A percentile compares a stretch with the other conserved stretches of the same genome.
Conservation (phyloP, 2,113 vertebrate species). For the Leucosticte australis region DNA sequence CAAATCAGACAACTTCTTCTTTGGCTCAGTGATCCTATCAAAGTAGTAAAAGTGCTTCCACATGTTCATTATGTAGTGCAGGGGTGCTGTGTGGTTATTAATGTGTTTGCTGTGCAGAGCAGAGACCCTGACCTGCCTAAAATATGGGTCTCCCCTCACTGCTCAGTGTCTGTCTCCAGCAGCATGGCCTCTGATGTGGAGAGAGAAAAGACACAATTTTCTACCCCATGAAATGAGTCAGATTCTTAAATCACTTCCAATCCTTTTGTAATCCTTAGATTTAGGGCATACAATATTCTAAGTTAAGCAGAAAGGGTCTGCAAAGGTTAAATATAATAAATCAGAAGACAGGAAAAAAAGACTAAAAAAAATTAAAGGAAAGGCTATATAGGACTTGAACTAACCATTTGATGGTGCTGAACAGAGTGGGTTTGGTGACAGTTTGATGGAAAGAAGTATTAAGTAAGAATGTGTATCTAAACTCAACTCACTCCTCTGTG, state of each 20-base stretch:
- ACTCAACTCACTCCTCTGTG: background rate
- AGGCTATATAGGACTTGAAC: background rate
- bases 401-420: background rate
- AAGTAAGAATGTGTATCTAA: background rate
- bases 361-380: background rate
- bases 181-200: conserved; percentile 13
- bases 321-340: conserved; percentile 12
- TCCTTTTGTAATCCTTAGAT: conserved; percentile 27
- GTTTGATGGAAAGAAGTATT: background rate
- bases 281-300: conserved; percentile 20
- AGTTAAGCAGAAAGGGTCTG: conserved; percentile 20
- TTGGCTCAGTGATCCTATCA: conserved; percentile 20
- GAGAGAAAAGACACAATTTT: background rate
- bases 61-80: conserved; percentile 47
- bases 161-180: background rate
- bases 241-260: conserved; percentile 45
- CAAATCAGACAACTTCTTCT: conserved; percentile 59
- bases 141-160: background rate
- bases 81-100: conserved; percentile 38
- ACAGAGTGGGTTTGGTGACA: background rate
- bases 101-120: background rate
- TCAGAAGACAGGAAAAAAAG: background rate
- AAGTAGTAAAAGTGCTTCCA: conserved; percentile 57
- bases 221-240: background rate
- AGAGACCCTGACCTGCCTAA: background rate